These are phyloP conservation scores for Ptychochromis oligacanthus DNA, from an alignment of 2,113 vertebrate species.

Conservation along the genomic window DNA sequence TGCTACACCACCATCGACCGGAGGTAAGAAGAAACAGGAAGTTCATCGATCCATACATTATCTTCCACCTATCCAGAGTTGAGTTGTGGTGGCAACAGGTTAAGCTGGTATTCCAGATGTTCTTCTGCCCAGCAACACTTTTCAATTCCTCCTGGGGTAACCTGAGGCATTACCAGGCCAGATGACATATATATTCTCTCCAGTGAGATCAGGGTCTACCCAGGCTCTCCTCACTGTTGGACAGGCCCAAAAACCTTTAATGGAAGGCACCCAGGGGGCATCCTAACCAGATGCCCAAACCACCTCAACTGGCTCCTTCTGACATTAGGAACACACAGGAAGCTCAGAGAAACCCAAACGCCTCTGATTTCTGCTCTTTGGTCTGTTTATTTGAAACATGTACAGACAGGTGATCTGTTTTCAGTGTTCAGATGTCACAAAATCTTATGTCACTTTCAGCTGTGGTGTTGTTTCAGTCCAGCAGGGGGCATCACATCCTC, in stretches of 20 bases:
- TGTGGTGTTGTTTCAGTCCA: neutral
- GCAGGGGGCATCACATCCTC: neutral
- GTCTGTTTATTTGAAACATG: too few relatives aligned
- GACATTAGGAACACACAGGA: too few relatives aligned
- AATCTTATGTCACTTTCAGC: neutral
- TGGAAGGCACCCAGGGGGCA: too few relatives aligned
- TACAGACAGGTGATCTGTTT: neutral
- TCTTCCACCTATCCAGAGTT: neutral
- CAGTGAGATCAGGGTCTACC: too few relatives aligned
- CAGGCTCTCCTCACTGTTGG: too few relatives aligned
- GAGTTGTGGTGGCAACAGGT: neutral
- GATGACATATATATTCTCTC: neutral
- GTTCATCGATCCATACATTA: neutral
- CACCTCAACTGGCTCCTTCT: neutral
- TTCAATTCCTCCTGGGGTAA: neutral
- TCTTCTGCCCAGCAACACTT: neutral
- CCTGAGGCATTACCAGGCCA: neutral
- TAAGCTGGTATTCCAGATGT: neutral
- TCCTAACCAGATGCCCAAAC: too few relatives aligned
- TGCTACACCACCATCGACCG: constrained; percentile 82
- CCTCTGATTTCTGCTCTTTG: too few relatives aligned
- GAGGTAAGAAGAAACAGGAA: constrained; percentile 17
- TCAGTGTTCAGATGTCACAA: neutral
- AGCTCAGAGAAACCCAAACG: neutral
- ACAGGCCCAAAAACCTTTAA: too few relatives aligned